phyloP scores from a whole-genome alignment of 1,140 invertebrate genomes.

The Lasioglossum baleicum region DNA sequence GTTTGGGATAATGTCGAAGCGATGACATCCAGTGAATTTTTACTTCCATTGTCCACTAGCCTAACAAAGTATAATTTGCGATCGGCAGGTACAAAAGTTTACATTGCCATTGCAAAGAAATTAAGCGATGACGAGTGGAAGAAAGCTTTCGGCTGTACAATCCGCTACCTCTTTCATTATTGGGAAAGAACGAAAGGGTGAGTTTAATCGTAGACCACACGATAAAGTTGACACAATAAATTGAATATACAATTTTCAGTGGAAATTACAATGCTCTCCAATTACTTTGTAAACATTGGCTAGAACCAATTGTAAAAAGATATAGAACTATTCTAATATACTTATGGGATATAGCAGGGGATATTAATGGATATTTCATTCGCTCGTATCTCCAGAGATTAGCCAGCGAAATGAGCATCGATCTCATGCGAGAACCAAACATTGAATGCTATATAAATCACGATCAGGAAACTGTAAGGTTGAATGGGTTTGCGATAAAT shows the following conservation, averaged over 20 bases:
- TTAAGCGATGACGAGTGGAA: slow-evolving; percentile 63
- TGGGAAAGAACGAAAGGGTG: slow-evolving; percentile 67
- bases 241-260: slow-evolving; percentile 50
- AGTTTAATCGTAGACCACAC: slow-evolving; percentile 42
- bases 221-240: not conserved
- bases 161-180: slow-evolving; percentile 51
- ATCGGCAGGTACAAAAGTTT: slow-evolving; percentile 67
- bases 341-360: slow-evolving; percentile 54
- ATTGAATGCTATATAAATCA: slow-evolving; percentile 47
- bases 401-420: slow-evolving; percentile 44
- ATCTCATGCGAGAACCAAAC: slow-evolving; percentile 19
- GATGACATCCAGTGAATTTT: slow-evolving; percentile 54
- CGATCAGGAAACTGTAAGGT: slow-evolving; percentile 60
- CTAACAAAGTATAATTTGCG: slow-evolving; percentile 64
- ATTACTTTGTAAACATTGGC: slow-evolving; percentile 66
- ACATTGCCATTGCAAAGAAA: slow-evolving; percentile 61
- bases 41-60: slow-evolving; percentile 59
- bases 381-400: slow-evolving; percentile 63
- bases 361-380: slow-evolving; percentile 38
- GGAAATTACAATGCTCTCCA: slow-evolving; percentile 62
- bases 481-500: slow-evolving; percentile 66
- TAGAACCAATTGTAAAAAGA: slow-evolving; percentile 64
- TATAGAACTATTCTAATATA: slow-evolving; percentile 51
- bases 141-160: slow-evolving; percentile 50
- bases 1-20: slow-evolving; percentile 44